phyloP scores from a whole-genome alignment of 2,113 vertebrate species.

The Uria lomvia region DNA sequence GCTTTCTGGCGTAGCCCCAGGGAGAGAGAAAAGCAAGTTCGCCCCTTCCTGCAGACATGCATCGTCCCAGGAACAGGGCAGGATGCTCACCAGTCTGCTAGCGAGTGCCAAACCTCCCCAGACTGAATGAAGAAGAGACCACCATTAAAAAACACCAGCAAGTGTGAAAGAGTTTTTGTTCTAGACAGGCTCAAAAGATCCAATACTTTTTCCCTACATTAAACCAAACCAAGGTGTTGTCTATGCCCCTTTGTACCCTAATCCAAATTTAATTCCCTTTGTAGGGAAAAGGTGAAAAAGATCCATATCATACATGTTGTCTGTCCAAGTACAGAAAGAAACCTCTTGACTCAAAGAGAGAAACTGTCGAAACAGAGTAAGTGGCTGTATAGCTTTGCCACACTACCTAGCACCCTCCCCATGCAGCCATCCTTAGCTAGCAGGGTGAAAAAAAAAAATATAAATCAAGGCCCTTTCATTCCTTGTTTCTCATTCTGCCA shows the following conservation, averaged over 20 bases:
- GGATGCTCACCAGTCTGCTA: conserved; percentile 43
- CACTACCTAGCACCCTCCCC: not conserved
- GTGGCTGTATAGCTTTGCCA: not conserved
- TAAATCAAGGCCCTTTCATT: not conserved
- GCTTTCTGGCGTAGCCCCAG: not conserved
- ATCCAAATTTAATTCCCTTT: not conserved
- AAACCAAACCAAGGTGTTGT: not conserved
- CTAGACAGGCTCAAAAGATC: not conserved
- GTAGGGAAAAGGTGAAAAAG: not conserved
- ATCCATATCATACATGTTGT: not conserved
- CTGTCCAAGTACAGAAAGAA: not conserved
- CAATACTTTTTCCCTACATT: not conserved
- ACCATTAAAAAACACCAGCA: not conserved
- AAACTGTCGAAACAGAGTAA: not conserved
- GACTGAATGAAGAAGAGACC: conserved; percentile 5
- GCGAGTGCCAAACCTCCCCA: not conserved
- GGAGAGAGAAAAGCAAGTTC: not conserved
- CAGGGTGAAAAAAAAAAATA: not conserved
- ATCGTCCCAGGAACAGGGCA: not conserved
- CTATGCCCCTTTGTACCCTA: not conserved
- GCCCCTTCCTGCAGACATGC: not conserved
- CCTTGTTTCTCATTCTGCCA: conserved; percentile 1
- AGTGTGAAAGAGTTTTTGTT: conserved; percentile 29
- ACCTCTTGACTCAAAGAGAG: not conserved
- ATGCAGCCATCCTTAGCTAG: not conserved